Evolutionary conservation across 2,113 vertebrate genomes (phyloP).

Genomic region (Tursiops truncatus): DNA sequence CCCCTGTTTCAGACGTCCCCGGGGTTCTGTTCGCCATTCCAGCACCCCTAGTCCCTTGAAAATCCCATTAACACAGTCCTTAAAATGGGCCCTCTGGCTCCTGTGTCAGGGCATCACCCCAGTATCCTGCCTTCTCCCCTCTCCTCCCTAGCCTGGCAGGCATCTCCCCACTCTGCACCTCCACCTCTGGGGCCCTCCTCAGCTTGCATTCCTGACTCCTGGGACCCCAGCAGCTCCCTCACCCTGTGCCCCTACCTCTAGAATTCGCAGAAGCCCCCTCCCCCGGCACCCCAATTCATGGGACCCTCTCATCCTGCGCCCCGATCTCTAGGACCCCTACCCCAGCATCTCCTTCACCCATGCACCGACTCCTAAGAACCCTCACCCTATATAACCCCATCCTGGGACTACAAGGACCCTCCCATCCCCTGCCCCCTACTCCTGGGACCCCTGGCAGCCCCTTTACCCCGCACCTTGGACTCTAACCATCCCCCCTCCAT

Average conservation of each 20-base stretch:
- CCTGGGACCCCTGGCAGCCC: not conserved
- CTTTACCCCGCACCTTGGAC: accelerated
- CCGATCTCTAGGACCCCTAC: not conserved
- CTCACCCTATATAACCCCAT: not conserved
- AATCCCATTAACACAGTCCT: not conserved
- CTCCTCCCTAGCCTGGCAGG: too few species aligned
- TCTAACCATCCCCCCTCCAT: not conserved
- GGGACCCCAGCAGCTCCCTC: not conserved
- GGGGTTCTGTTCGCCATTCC: not conserved
- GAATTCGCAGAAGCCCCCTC: not conserved
- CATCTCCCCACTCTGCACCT: not conserved
- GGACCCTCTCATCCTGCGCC: not conserved
- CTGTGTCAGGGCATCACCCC: not conserved
- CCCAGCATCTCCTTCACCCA: not conserved
- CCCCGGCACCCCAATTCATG: not conserved
- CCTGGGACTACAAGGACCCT: not conserved
- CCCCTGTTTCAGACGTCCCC: not conserved
- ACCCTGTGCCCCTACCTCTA: not conserved
- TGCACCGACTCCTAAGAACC: not conserved
- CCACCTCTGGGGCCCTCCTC: not conserved
- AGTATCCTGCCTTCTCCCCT: not conserved
- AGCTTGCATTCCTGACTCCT: not conserved
- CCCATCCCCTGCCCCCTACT: not conserved
- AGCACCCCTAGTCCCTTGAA: not conserved
- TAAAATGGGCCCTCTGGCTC: not conserved